These are phyloP conservation scores for Siderastrea siderea DNA, from an alignment of 92 coral and sea anemone species.

Conservation along the genomic window DNA sequence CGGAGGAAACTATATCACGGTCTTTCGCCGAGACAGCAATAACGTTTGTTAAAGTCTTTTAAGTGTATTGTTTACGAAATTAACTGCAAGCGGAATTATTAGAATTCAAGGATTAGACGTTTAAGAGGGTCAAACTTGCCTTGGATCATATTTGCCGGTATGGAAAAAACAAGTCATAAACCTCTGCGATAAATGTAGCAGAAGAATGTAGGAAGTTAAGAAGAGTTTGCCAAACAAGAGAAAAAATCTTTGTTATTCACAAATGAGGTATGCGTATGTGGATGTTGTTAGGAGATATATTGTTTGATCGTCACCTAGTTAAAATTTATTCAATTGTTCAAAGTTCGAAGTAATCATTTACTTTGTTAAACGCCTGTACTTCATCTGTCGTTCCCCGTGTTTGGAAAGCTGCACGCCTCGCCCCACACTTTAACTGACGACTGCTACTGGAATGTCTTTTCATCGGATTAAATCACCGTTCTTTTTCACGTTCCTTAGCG, in stretches of 20 bases:
- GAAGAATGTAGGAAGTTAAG: background rate
- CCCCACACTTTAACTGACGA: background rate
- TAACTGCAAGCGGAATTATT: background rate
- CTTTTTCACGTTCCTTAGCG: constrained; percentile 11
- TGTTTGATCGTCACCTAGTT: constrained; percentile 29
- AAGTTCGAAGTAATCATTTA: constrained; percentile 28
- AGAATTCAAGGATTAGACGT: background rate
- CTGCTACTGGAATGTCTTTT: constrained; percentile 15
- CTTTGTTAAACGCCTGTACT: constrained; percentile 4
- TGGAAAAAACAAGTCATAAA: background rate
- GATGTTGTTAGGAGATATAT: background rate
- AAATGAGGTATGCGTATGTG: constrained; percentile 8
- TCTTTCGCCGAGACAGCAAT: background rate
- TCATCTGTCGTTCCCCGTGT: background rate
- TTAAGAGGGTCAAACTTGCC: background rate
- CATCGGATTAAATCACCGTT: background rate
- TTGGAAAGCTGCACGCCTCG: background rate
- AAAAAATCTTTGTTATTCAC: constrained; percentile 15
- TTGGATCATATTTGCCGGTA: background rate
- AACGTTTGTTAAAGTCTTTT: background rate
- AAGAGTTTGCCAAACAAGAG: background rate
- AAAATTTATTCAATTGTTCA: constrained; percentile 43
- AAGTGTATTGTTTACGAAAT: constrained; percentile 20
- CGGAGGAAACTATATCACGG: background rate
- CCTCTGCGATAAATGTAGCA: background rate